A percentile compares a stretch with the other conserved stretches of the same genome.
phyloP scores from a whole-genome alignment of 2,113 vertebrate species.

The Atractosteus spatula region DNA sequence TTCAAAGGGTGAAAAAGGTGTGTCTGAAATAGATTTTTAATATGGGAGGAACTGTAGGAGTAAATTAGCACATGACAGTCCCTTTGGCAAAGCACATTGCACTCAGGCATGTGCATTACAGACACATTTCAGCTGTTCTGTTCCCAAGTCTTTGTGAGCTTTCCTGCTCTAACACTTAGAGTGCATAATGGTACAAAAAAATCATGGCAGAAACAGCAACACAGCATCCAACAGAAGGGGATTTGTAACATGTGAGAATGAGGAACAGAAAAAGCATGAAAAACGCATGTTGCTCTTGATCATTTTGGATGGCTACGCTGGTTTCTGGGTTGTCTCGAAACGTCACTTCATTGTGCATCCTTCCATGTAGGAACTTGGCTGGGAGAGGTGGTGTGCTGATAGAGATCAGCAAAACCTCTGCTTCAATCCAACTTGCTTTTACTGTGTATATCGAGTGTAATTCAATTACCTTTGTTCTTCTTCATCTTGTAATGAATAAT shows the following conservation, averaged over 20 bases:
- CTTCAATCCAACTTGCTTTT: slow-evolving; percentile 45
- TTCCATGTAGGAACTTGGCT: slow-evolving; percentile 25
- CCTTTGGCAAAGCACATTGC: too few relatives aligned
- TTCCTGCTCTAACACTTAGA: slow-evolving; percentile 20
- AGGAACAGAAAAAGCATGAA: slow-evolving; percentile 18
- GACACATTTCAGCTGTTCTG: slow-evolving; percentile 15
- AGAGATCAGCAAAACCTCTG: slow-evolving; percentile 38
- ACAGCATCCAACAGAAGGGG: slow-evolving; percentile 13
- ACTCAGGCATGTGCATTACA: too few relatives aligned
- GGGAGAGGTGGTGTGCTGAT: slow-evolving; percentile 27
- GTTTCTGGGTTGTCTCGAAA: not conserved
- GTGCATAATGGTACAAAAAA: slow-evolving; percentile 1
- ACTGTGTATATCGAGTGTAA: slow-evolving; percentile 53
- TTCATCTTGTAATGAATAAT: slow-evolving; percentile 54
- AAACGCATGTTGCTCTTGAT: not conserved
- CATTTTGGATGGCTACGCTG: not conserved
- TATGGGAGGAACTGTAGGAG: too few relatives aligned
- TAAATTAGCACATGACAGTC: too few relatives aligned
- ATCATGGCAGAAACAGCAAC: slow-evolving; percentile 29
- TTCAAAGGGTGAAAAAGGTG: too few relatives aligned
- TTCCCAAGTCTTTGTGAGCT: slow-evolving; percentile 1
- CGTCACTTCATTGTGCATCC: not conserved
- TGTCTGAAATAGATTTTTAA: too few relatives aligned
- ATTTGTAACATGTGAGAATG: slow-evolving; percentile 10
- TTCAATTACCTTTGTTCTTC: slow-evolving; percentile 56